Conservation (phyloP, 2,113 vertebrate species). For the Helogale parvula region DNA sequence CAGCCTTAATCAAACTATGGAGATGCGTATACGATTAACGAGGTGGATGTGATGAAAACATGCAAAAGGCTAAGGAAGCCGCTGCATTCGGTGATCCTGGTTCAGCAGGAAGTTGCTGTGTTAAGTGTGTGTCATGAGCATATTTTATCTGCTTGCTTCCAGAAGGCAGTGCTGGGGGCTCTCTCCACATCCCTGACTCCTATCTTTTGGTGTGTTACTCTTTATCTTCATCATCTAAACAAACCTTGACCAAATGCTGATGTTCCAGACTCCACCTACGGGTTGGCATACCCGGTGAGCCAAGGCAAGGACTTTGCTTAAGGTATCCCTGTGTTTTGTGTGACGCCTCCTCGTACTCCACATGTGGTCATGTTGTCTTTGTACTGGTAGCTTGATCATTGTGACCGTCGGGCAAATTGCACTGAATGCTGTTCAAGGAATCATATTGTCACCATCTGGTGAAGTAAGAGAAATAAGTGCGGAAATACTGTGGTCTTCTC, state of each 20-base stretch:
- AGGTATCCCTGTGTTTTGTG: neutral
- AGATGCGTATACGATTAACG: neutral
- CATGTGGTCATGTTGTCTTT: slow-evolving; percentile 26
- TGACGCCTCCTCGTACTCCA: neutral
- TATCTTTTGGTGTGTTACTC: neutral
- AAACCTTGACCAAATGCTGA: neutral
- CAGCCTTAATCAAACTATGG: neutral
- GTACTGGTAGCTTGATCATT: slow-evolving; percentile 39
- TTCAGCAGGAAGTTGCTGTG: neutral
- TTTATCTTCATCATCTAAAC: neutral
- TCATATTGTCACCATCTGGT: slow-evolving; percentile 64
- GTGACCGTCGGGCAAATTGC: slow-evolving; percentile 28
- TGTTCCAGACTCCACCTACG: neutral
- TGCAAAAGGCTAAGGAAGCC: neutral
- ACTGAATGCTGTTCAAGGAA: neutral
- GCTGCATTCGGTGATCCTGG: neutral
- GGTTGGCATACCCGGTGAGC: neutral
- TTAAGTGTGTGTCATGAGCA: neutral
- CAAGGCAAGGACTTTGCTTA: neutral
- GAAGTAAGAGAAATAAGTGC: neutral
- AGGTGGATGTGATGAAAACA: neutral
- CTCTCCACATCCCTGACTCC: neutral
- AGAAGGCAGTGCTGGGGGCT: neutral
- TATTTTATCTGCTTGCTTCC: neutral
- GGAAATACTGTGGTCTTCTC: neutral